Base-by-base conservation (phyloP, 2,113 vertebrate genomes). In the Cavia porcellus region DNA sequence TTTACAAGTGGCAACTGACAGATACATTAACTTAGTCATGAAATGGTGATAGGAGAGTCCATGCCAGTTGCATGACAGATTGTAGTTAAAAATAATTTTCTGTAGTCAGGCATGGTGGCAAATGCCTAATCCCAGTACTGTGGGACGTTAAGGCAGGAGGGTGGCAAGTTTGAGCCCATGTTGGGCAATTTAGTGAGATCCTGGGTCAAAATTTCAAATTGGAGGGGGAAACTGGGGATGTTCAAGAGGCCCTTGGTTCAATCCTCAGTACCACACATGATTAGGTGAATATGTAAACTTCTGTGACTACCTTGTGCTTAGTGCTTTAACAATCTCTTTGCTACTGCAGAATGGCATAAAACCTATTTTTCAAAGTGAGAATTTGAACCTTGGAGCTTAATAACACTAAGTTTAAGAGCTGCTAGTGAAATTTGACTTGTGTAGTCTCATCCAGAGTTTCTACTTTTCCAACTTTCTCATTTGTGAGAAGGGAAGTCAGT, bases 71-170 rank as follows among this genome's bases (percentile, higher is more conserved):
- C 5, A 19, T 86, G 79, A 96, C n/a, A 84, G 32, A 8, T 85
- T 94, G 28, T 83, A 80, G 84, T 90, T 88, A 85, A 89, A 94
- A 96, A 62, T 81, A 75, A 75, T 75, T 75, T 45, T 47, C 42
- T 77, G 1, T 17, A 77, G 5, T 13, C 38, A 28, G 38, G 42
- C 24, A 28, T 45, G n/a, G 68, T 38, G 72, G 10, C 72, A 75
- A 11, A 45, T 25, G 38, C 72, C 72, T 75, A 45, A 45, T 45
- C 12, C 1, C 12, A 13, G 42, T 42, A 14, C 42, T 75, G 11
- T 28, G 42, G 24, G 74, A 47, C 13, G 45, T 42, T 47, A 35
- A 70, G 74, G 74, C 42, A 77, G 42, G 12, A 77, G 42, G 42
- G 14, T 77, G 6, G 12, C 24, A 47, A 47, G 19, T 72, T 38